Percentiles rank a stretch among this genome's conserved stretches.
Conservation (phyloP, 2,113 vertebrate genomes). For the Channa argus region DNA sequence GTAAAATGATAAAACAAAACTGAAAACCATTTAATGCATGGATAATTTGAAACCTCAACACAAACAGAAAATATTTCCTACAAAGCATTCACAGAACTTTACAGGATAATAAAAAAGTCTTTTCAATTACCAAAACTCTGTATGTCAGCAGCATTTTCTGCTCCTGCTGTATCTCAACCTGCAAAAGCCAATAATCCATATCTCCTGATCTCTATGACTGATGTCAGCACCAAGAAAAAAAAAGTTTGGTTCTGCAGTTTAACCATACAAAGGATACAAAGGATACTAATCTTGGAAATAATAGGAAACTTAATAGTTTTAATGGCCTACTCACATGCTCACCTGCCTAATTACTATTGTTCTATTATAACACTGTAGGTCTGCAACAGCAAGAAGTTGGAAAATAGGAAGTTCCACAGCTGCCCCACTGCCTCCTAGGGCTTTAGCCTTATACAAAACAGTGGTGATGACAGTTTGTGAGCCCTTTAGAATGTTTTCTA, state of each 20-base stretch:
- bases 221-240: constrained; percentile 3
- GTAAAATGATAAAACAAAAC: background rate
- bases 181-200: constrained; percentile 6
- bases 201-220: constrained; percentile 7
- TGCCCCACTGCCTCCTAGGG: too few species aligned
- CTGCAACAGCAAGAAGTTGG: too few species aligned
- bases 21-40: background rate
- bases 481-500: too few species aligned
- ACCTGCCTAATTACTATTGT: too few species aligned
- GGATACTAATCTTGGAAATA: too few species aligned
- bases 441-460: too few species aligned
- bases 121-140: constrained; percentile 21
- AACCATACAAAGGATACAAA: background rate
- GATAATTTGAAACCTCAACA: background rate
- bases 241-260: background rate
- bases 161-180: constrained; percentile 8
- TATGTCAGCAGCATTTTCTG: constrained; percentile 10
- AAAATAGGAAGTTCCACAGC: too few species aligned
- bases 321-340: too few species aligned
- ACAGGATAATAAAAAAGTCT: constrained; percentile 20
- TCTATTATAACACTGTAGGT: too few species aligned
- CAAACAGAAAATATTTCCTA: background rate
- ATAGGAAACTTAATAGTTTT: too few species aligned
- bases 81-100: constrained; percentile 10
- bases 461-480: too few species aligned